Evolutionary conservation across 1,140 invertebrate species (phyloP).

Genomic region (Ips nitidus): DNA sequence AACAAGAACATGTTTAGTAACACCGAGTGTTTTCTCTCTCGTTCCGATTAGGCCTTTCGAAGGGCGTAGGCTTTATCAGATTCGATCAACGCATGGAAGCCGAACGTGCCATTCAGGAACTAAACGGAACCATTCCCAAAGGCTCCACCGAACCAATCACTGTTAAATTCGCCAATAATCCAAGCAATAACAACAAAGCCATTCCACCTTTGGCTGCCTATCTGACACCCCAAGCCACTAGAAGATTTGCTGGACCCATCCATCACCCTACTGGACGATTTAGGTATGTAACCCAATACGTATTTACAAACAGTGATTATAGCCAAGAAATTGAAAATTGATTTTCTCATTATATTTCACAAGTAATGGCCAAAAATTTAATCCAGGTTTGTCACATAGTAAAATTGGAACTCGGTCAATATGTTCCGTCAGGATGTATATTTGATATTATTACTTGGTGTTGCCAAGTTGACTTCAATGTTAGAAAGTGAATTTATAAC

Average conservation of each 20-base stretch:
- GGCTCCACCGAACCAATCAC: slow-evolving; percentile 96
- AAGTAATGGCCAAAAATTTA: background rate
- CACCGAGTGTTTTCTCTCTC: background rate
- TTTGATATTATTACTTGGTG: too few relatives aligned
- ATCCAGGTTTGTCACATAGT: too few relatives aligned
- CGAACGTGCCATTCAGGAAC: slow-evolving; percentile 94
- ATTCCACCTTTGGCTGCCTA: slow-evolving; percentile 91
- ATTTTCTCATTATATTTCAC: background rate
- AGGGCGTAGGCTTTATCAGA: slow-evolving; percentile 98
- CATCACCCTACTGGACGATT: slow-evolving; percentile 90
- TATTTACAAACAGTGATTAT: too few relatives aligned
- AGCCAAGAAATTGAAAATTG: too few relatives aligned
- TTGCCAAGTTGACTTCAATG: too few relatives aligned
- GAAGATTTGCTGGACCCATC: slow-evolving; percentile 89
- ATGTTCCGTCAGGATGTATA: too few relatives aligned
- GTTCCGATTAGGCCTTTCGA: slow-evolving; percentile 78
- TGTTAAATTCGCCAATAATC: slow-evolving; percentile 99
- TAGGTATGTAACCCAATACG: slow-evolving; percentile 67
- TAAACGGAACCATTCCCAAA: slow-evolving; percentile 96
- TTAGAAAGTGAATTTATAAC: too few relatives aligned
- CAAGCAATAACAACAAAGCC: slow-evolving; percentile 91
- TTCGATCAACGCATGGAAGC: slow-evolving; percentile 98
- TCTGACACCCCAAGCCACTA: slow-evolving; percentile 76
- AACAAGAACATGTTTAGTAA: background rate
- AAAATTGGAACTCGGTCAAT: too few relatives aligned